phyloP scores from a whole-genome alignment of 2,797 vertebrate species.

The Gephyroberyx darwinii region DNA sequence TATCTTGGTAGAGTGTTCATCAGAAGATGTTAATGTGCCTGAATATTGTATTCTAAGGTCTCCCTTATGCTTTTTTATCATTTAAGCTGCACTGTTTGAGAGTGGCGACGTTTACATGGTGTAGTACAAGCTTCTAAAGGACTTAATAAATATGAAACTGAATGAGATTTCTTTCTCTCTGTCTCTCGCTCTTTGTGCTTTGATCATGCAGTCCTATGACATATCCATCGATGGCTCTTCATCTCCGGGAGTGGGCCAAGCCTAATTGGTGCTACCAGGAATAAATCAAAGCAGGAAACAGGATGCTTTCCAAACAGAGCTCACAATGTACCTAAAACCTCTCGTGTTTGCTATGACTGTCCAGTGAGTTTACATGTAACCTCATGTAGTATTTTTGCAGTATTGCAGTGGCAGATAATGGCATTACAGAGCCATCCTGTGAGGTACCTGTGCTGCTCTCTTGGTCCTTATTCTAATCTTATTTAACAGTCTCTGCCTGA shows the following conservation, averaged over 20 bases:
- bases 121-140: conserved; percentile 78
- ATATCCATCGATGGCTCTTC: conserved; percentile 80
- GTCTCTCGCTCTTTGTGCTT: conserved; percentile 70
- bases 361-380: conserved; percentile 72
- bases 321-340: conserved; percentile 69
- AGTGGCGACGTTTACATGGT: conserved; percentile 68
- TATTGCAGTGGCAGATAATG: conserved; percentile 59
- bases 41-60: conserved; percentile 73
- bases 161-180: conserved; percentile 70
- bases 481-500: conserved; percentile 89
- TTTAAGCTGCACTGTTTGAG: conserved; percentile 74
- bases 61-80: conserved; percentile 72
- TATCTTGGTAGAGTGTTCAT: conserved; percentile 69
- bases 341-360: conserved; percentile 65
- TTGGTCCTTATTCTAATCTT: conserved; percentile 87
- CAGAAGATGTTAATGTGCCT: conserved; percentile 73
- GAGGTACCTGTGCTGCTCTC: conserved; percentile 78
- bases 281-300: conserved; percentile 83
- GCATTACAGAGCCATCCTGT: conserved; percentile 74
- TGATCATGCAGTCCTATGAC: conserved; percentile 82
- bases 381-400: conserved; percentile 65
- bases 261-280: conserved; percentile 82
- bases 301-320: conserved; percentile 75
- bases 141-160: conserved; percentile 81
- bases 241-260: conserved; percentile 78